Conservation (phyloP, 2,888 invertebrate genomes). For the Cerceris rybyensis region DNA sequence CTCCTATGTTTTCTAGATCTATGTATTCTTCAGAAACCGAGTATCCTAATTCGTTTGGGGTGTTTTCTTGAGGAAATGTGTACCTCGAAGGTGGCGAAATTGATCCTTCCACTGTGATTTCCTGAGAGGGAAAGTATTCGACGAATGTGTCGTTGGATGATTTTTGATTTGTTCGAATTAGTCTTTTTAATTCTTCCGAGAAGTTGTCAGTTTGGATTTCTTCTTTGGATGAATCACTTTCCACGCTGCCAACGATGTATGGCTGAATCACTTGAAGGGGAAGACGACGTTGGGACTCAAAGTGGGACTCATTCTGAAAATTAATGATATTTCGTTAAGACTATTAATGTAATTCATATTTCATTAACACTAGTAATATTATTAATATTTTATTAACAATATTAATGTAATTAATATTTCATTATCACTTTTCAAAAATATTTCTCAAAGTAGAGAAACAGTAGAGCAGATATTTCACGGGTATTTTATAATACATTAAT, state of each 20-base stretch:
- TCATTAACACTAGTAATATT: no score
- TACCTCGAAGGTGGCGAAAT: background rate
- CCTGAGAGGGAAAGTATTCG: constrained; percentile 24
- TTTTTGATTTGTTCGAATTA: constrained; percentile 15
- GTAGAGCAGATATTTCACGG: no score
- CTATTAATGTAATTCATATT: no score
- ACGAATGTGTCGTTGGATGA: constrained; percentile 12
- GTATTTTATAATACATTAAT: no score
- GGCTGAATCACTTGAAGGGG: constrained; percentile 41
- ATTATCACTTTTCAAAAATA: no score
- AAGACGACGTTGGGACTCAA: constrained; percentile 4
- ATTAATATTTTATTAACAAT: no score
- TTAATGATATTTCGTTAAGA: constrained; percentile 38
- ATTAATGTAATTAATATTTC: no score
- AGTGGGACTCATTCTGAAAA: background rate
- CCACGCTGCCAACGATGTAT: background rate
- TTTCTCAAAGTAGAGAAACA: no score
- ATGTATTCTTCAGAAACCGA: constrained; percentile 1
- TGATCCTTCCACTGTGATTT: background rate
- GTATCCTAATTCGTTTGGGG: constrained; percentile 5
- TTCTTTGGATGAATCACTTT: background rate
- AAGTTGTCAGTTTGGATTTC: background rate
- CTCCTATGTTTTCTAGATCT: constrained; percentile 18
- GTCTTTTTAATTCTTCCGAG: background rate
- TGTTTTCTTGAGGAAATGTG: constrained; percentile 6